Percentiles rank a stretch among this genome's conserved stretches.
These are phyloP conservation scores for Aldrovandia affinis DNA, from an alignment of 2,797 vertebrate genomes.

Conservation along the genomic window DNA sequence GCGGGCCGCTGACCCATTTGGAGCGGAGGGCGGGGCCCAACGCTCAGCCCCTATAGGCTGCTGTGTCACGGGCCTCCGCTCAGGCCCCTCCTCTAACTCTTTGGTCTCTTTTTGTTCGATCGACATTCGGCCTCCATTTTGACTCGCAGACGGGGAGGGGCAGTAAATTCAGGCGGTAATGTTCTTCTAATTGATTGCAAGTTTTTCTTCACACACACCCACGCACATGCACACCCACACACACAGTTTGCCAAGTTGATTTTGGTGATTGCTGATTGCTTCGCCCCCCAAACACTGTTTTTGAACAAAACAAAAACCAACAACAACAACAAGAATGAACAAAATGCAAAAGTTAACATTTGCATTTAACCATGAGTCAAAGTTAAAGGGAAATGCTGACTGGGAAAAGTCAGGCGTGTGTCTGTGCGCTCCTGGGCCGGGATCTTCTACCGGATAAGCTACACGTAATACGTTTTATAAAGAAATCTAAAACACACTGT, in stretches of 20 bases:
- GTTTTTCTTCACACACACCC: too few species aligned
- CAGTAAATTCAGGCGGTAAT: too few species aligned
- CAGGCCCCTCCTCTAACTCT: not conserved
- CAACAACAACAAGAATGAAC: not conserved
- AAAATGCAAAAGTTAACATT: not conserved
- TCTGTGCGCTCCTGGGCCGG: not conserved
- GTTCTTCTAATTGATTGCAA: too few species aligned
- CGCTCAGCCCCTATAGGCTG: not conserved
- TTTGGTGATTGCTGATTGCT: too few species aligned
- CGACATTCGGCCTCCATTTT: not conserved
- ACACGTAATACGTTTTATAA: accelerated
- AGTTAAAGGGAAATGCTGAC: not conserved
- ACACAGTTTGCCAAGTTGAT: too few species aligned
- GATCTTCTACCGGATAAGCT: not conserved
- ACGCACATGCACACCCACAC: too few species aligned
- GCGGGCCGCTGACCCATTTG: not conserved
- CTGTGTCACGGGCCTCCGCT: not conserved
- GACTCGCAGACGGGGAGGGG: too few species aligned
- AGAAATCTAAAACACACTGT: not conserved
- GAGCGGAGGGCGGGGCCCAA: not conserved
- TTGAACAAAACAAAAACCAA: too few species aligned
- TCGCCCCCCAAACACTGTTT: too few species aligned
- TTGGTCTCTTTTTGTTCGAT: not conserved
- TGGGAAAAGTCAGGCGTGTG: too few species aligned
- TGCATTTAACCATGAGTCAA: not conserved